Percentiles rank a stretch among this genome's conserved stretches.
phyloP scores from a whole-genome alignment of 1,140 invertebrate species.

The Parapsyche elsis region DNA sequence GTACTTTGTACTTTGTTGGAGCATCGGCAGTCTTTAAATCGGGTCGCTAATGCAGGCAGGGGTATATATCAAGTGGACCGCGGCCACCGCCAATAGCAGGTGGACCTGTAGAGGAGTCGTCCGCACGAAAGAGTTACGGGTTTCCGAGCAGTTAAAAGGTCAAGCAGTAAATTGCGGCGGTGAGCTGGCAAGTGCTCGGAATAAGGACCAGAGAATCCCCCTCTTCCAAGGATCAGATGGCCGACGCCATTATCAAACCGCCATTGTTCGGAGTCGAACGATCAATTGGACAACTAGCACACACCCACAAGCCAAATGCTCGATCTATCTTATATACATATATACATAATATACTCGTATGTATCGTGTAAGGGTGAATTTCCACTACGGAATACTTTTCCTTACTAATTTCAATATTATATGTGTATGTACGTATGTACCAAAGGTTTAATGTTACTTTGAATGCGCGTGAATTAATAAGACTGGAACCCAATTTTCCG shows the following conservation, averaged over 20 bases:
- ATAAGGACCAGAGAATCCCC: background rate
- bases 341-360: no score
- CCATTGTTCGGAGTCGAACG: background rate
- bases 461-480: no score
- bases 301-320: no score
- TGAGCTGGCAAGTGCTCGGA: background rate
- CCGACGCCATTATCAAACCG: conserved; percentile 2
- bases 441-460: no score
- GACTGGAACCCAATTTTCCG: no score
- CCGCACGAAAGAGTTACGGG: conserved; percentile 27
- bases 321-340: no score
- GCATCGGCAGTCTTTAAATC: no score
- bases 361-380: no score
- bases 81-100: conserved; percentile 22
- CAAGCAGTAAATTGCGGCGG: conserved; percentile 31
- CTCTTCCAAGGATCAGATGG: background rate
- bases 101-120: conserved; percentile 16
- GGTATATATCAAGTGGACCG: conserved; percentile 5
- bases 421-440: no score
- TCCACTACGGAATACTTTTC: no score
- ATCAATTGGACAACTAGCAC: background rate
- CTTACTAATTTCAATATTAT: no score
- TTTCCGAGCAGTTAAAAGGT: conserved; percentile 29
- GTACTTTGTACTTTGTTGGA: no score
- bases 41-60: background rate